phyloP scores from a whole-genome alignment of 2,888 invertebrate species.

The Sympetrum striolatum region DNA sequence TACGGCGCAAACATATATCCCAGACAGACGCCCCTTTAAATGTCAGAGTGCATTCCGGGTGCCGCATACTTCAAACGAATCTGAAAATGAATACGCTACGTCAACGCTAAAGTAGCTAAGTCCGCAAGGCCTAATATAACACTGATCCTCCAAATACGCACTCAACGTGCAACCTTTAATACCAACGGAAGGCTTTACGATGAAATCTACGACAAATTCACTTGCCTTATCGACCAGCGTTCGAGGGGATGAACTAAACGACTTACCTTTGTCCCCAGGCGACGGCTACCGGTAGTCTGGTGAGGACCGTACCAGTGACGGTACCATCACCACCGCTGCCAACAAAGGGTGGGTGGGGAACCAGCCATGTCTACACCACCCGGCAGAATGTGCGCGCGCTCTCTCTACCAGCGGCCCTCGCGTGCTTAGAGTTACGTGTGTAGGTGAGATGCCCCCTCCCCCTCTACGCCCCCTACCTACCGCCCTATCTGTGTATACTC shows the following conservation, averaged over 20 bases:
- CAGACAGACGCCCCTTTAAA: too few species aligned
- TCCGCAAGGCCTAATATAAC: too few species aligned
- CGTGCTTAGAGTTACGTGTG: constrained; percentile 3
- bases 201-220: neutral
- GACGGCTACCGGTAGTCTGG: constrained; percentile 29
- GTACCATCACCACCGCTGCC: constrained; percentile 9
- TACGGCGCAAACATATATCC: too few species aligned
- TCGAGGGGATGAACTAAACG: neutral
- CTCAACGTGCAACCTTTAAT: neutral
- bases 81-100: too few species aligned
- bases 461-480: neutral
- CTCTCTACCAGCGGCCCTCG: constrained; percentile 3
- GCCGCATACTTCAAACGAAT: too few species aligned
- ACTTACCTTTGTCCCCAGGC: constrained; percentile 32
- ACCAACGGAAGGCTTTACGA: neutral
- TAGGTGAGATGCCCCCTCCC: neutral
- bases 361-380: constrained; percentile 22
- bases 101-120: too few species aligned
- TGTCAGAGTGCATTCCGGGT: too few species aligned
- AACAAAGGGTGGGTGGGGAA: neutral
- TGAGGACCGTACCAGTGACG: constrained; percentile 28
- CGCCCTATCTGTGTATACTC: constrained; percentile 17
- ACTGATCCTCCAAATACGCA: too few species aligned
- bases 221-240: neutral
- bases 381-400: constrained; percentile 22